Percentiles rank a stretch among this genome's conserved stretches.
These are phyloP conservation scores for Ctenopoma multispine DNA, from an alignment of 2,797 vertebrate genomes.

Conservation along the genomic window DNA sequence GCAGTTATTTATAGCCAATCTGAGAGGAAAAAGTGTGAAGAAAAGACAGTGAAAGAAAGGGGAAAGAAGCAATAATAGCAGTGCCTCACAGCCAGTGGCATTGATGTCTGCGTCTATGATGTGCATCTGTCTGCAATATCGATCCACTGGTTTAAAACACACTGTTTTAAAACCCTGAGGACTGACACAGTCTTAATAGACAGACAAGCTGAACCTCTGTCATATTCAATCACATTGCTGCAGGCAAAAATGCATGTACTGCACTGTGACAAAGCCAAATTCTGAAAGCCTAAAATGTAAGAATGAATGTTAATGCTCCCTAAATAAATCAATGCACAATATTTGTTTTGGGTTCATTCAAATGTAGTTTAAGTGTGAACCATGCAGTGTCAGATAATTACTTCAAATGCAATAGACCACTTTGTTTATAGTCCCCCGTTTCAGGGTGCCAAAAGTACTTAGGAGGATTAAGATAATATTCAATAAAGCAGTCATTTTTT, in stretches of 20 bases:
- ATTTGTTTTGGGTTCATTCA: conserved; percentile 28
- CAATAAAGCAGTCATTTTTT: conserved; percentile 29
- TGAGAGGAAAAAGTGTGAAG: conserved; percentile 39
- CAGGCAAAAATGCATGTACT: conserved; percentile 7
- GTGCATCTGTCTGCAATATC: conserved; percentile 35
- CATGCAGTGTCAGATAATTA: conserved; percentile 23
- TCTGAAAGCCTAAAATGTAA: background rate
- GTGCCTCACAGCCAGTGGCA: conserved; percentile 36
- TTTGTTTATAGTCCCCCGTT: conserved; percentile 40
- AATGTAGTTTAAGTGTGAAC: conserved; percentile 21
- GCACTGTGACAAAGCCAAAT: conserved; percentile 6
- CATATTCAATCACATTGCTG: conserved; percentile 12
- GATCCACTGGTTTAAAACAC: conserved; percentile 47
- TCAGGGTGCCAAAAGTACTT: conserved; percentile 36
- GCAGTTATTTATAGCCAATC: conserved; percentile 67
- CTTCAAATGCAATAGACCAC: conserved; percentile 32
- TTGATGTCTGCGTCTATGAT: conserved; percentile 43
- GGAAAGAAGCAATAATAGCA: conserved; percentile 46
- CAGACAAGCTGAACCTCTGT: conserved; percentile 4
- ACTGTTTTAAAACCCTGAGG: conserved; percentile 26
- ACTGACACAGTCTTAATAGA: conserved; percentile 22
- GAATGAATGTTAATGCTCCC: conserved; percentile 5
- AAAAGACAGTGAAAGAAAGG: conserved; percentile 38
- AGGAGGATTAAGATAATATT: conserved; percentile 55
- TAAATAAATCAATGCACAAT: background rate